Conservation (phyloP, 2,797 vertebrate genomes). For the Peromyscus melanophrys region DNA sequence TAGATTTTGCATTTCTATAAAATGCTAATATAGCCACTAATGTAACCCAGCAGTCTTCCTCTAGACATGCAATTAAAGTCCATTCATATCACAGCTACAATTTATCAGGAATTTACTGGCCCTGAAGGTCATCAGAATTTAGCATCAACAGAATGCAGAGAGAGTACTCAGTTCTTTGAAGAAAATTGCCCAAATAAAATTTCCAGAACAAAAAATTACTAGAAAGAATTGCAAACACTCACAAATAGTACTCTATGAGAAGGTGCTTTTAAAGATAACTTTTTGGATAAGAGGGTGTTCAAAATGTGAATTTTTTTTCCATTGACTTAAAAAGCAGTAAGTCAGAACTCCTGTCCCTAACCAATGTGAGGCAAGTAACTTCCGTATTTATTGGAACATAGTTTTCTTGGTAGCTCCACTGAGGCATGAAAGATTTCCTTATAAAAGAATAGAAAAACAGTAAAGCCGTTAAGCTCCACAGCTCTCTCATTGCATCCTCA, state of each 20-base stretch:
- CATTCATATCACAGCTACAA: constrained; percentile 65
- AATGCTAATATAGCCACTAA: constrained; percentile 81
- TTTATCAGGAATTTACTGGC: constrained; percentile 81
- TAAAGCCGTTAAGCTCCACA: neutral
- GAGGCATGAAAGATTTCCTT: neutral
- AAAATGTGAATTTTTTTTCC: constrained; percentile 24
- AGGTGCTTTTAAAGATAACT: constrained; percentile 71
- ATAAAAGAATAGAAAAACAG: constrained; percentile 29
- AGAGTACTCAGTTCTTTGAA: constrained; percentile 68
- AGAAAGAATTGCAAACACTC: constrained; percentile 58
- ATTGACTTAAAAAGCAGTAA: constrained; percentile 60
- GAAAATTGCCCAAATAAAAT: constrained; percentile 73
- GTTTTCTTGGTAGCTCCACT: constrained; percentile 14
- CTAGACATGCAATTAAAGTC: constrained; percentile 81
- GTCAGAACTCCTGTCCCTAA: constrained; percentile 12
- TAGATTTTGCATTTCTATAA: constrained; percentile 80
- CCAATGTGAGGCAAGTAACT: constrained; percentile 3
- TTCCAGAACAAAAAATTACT: constrained; percentile 67
- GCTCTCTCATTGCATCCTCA: neutral
- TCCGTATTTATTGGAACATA: constrained; percentile 21
- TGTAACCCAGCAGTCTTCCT: constrained; percentile 69
- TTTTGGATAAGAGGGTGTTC: constrained; percentile 30
- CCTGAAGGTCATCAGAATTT: constrained; percentile 83
- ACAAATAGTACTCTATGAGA: constrained; percentile 35
- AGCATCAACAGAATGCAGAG: constrained; percentile 53